phyloP scores from a whole-genome alignment of 2,113 vertebrate genomes.

The Zosterops japonicus region DNA sequence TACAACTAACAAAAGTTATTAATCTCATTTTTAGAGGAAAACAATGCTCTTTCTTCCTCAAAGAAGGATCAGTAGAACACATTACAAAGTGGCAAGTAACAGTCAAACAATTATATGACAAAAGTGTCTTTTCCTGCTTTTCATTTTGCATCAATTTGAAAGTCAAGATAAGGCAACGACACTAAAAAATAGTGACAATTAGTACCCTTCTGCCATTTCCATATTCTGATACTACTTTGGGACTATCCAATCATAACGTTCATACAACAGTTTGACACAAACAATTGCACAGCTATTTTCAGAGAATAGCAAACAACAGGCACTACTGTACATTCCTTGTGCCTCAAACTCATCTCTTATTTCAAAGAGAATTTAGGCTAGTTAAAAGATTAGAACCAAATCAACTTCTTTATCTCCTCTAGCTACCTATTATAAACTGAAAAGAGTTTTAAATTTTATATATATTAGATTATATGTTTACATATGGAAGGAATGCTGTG shows the following conservation, averaged over 20 bases:
- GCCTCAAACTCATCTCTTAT: not conserved
- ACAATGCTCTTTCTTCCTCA: not conserved
- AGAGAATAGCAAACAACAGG: not conserved
- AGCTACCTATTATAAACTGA: not conserved
- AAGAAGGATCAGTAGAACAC: constrained; percentile 57
- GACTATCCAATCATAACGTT: not conserved
- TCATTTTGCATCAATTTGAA: constrained; percentile 38
- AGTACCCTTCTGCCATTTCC: constrained; percentile 16
- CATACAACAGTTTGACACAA: not conserved
- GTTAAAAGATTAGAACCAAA: not conserved
- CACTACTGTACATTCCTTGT: not conserved
- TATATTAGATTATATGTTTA: not conserved
- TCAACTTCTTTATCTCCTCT: not conserved
- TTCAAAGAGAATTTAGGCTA: not conserved
- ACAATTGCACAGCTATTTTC: not conserved
- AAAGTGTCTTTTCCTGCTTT: constrained; percentile 4
- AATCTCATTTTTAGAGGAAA: not conserved
- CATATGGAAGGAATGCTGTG: not conserved
- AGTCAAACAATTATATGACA: constrained; percentile 33
- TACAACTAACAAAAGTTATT: not conserved
- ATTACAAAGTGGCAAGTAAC: constrained; percentile 64
- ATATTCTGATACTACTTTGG: constrained; percentile 1
- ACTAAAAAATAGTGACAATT: not conserved
- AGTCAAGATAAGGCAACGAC: constrained; percentile 15
- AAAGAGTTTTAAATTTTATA: not conserved